Conservation (phyloP, 2,113 vertebrate genomes). For the Macaca nemestrina region DNA sequence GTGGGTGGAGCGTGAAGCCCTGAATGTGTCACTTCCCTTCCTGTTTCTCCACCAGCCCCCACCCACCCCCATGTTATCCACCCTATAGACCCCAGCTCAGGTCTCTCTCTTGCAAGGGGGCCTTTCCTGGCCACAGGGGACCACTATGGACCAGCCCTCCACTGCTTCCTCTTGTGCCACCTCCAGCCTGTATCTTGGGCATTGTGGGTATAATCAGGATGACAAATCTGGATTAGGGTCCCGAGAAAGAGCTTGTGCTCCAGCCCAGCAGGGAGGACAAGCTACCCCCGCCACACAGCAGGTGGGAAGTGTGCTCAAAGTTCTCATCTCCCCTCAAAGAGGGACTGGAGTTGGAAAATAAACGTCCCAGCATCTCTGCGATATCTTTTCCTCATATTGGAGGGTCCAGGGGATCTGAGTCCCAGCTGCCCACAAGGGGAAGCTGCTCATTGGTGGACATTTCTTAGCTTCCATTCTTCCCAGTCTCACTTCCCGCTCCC, state of each 20-base stretch:
- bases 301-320: too few species aligned
- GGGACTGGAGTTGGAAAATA: background rate
- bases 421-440: background rate
- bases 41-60: background rate
- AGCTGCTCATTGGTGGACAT: rapidly evolving
- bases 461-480: background rate
- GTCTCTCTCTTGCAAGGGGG: background rate
- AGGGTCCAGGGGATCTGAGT: background rate
- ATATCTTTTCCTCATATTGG: background rate
- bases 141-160: too few species aligned
- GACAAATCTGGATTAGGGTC: background rate
- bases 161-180: too few species aligned
- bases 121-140: background rate
- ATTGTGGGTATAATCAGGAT: background rate
- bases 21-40: rapidly evolving
- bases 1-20: background rate
- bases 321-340: background rate
- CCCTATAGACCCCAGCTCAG: background rate
- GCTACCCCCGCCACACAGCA: background rate
- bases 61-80: background rate
- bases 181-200: background rate
- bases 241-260: background rate
- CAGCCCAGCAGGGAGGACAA: too few species aligned
- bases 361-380: background rate
- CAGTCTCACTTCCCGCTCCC: background rate